These are phyloP conservation scores for Leptinotarsa peninsularis DNA, from an alignment of 2,888 invertebrate species.

Conservation along the genomic window DNA sequence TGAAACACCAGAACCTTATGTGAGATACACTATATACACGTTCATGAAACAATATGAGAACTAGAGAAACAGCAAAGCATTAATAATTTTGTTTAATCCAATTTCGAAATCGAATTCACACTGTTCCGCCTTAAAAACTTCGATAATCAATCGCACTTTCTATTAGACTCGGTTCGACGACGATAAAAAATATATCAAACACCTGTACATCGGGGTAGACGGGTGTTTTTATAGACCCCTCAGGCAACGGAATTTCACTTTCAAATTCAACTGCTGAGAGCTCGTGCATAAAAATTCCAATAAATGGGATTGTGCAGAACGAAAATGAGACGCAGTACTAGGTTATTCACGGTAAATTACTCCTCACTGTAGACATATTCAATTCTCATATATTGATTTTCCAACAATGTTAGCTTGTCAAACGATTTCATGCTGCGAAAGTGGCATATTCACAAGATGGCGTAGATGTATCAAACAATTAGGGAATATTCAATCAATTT, in stretches of 20 bases:
- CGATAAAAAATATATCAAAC: neutral
- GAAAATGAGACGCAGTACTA: neutral
- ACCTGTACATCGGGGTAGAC: neutral
- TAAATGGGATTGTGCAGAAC: neutral
- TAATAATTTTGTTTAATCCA: neutral
- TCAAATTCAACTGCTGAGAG: slow-evolving; percentile 5
- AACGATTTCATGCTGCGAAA: neutral
- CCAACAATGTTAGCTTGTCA: neutral
- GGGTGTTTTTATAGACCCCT: slow-evolving; percentile 1
- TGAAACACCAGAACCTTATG: too few species aligned
- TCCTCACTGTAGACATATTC: neutral
- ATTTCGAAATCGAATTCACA: neutral
- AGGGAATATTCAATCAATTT: too few species aligned
- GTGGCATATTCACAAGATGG: neutral
- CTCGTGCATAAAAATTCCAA: slow-evolving; percentile 4
- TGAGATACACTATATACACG: too few species aligned
- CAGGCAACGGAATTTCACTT: slow-evolving; percentile 7
- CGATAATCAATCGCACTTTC: neutral
- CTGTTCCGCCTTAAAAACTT: neutral
- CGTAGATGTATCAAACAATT: too few species aligned
- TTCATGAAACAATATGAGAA: neutral
- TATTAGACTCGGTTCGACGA: neutral
- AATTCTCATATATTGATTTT: neutral
- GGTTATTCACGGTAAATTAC: slow-evolving; percentile 8
- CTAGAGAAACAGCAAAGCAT: neutral